These are phyloP conservation scores for Sarcophaga peregrina DNA, from an alignment of 1,140 invertebrate species.

Conservation along the genomic window DNA sequence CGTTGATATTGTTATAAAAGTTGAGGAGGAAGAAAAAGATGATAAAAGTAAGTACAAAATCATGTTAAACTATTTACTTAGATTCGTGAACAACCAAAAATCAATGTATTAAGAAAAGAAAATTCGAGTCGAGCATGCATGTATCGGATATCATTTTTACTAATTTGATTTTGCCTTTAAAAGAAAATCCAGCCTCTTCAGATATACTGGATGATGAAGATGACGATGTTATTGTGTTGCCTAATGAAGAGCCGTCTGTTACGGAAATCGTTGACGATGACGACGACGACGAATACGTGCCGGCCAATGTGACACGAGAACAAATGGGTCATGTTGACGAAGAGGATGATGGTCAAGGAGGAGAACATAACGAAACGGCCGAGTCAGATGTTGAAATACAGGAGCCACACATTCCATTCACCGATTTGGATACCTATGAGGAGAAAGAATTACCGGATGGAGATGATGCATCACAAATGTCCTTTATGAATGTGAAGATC, in stretches of 20 bases:
- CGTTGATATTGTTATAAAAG: slow-evolving; percentile 59
- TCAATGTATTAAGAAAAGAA: background rate
- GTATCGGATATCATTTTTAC: too few relatives aligned
- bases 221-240: slow-evolving; percentile 65
- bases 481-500: slow-evolving; percentile 61
- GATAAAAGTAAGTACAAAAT: slow-evolving; percentile 32
- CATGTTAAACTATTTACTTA: background rate
- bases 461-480: slow-evolving; percentile 51
- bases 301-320: slow-evolving; percentile 52
- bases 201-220: slow-evolving; percentile 57
- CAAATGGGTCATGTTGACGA: slow-evolving; percentile 49
- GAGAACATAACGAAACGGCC: slow-evolving; percentile 65
- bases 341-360: slow-evolving; percentile 55
- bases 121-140: too few relatives aligned
- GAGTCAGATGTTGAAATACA: slow-evolving; percentile 65
- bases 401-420: slow-evolving; percentile 65
- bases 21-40: slow-evolving; percentile 54
- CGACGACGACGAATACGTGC: slow-evolving; percentile 65
- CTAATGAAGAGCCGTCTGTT: slow-evolving; percentile 63
- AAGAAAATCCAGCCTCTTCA: slow-evolving; percentile 19
- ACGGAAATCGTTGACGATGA: slow-evolving; percentile 66
- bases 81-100: background rate
- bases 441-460: slow-evolving; percentile 59
- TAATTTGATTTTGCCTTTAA: background rate
- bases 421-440: slow-evolving; percentile 68